Base-by-base conservation (phyloP, 2,113 vertebrate species). In the Spermophilus dauricus region DNA sequence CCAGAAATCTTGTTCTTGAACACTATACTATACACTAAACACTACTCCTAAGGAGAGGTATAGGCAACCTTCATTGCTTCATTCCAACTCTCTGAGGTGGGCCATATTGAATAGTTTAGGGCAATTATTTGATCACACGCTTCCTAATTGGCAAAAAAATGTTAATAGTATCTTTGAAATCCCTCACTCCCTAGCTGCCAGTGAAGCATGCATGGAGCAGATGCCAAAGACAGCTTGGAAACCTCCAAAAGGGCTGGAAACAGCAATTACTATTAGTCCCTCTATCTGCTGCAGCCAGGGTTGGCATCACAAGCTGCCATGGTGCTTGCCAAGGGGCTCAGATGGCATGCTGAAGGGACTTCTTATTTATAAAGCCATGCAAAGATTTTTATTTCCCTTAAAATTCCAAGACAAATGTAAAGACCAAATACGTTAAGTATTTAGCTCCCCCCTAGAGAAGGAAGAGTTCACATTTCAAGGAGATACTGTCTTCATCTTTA, bases 191-290 rank as follows among this genome's bases (percentile, higher is more conserved):
- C 93, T 89, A 51, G 73, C 82, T 96, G 93, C 91, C 96, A 93
- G 80, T 26, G 26, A 34, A 96, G 86, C 58, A 70, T 37, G 58
- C 58, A 86, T 37, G 51, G 75, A 97, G 72, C 96, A 97, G 89
- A 97, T 97, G 97, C 96, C 98, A 97, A 89, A 89, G 89, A 97
- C 93, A 97, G 95, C 94, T 98, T 96, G 97, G 89, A 94, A 95
- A 96, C 63, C 69, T 98, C 91, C 75, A 77, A 84, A 86, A 70
- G 80, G 48, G 42, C 85, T 97, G 92, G 94, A 97, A 96, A 89
- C 75, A 89, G 88, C 39, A 91, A 81, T 93, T 94, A 82, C 94
- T 76, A 26, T 91, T 80, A 93, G 83, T 86, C 76, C 80, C 37
- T 94, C 80, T 94, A 63, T 90, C 73, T 96, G 86, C 77, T 1